A percentile compares a stretch with the other conserved stretches of the same genome.
phyloP scores from a whole-genome alignment of 2,888 invertebrate species.

The Meganola albula region DNA sequence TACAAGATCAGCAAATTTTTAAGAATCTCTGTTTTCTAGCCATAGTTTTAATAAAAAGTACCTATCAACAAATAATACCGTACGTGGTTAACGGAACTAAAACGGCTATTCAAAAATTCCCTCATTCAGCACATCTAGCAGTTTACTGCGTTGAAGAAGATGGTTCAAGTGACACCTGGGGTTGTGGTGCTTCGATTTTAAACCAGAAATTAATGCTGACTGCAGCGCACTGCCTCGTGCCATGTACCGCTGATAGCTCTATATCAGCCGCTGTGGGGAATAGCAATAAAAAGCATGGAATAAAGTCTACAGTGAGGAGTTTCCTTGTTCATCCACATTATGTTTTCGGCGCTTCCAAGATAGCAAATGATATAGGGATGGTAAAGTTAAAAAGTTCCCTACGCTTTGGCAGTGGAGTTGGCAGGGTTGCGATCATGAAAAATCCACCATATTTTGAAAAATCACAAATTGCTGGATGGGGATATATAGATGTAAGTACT shows the following conservation, averaged over 20 bases:
- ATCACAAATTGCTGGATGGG: constrained; percentile 33
- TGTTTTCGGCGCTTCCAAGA: rapidly evolving
- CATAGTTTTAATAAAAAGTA: background rate
- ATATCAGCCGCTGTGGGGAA: constrained; percentile 12
- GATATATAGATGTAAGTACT: constrained; percentile 24
- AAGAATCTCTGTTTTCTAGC: too few relatives aligned
- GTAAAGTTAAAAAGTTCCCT: constrained; percentile 8
- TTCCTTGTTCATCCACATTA: constrained; percentile 17
- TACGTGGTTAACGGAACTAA: constrained; percentile 11
- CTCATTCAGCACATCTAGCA: constrained; percentile 19
- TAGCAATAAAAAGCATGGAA: constrained; percentile 3
- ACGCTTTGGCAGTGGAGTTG: constrained; percentile 9
- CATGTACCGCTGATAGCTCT: constrained; percentile 5
- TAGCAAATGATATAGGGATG: constrained; percentile 24
- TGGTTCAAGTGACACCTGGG: constrained; percentile 13
- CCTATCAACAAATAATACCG: constrained; percentile 6
- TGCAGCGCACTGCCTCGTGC: constrained; percentile 20
- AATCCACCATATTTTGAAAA: constrained; percentile 13
- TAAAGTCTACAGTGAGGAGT: background rate
- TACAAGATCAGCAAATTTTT: too few relatives aligned
- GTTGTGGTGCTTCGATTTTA: constrained; percentile 23
- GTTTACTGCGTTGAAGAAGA: constrained; percentile 4
- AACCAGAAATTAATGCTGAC: constrained; percentile 20
- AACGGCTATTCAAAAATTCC: constrained; percentile 5
- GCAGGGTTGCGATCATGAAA: constrained; percentile 24